A percentile compares a stretch with the other conserved stretches of the same genome.
Conservation (phyloP, 2,888 invertebrate genomes). For the Andrena dorsata region DNA sequence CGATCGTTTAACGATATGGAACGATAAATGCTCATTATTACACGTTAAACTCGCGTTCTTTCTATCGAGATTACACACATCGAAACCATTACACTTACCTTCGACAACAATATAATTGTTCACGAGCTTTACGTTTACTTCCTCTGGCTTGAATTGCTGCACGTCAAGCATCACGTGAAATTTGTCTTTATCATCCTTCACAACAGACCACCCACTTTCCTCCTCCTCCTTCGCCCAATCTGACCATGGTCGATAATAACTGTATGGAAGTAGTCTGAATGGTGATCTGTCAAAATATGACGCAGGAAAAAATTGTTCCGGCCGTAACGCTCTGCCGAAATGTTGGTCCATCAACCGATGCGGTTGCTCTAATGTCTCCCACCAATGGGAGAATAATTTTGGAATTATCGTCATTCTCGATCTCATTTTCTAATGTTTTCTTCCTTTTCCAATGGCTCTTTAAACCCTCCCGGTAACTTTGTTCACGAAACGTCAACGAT, state of each 20-base stretch:
- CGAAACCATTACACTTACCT: constrained; percentile 83
- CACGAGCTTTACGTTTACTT: constrained; percentile 91
- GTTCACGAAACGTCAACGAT: neutral
- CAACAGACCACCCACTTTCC: constrained; percentile 89
- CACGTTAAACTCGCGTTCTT: neutral
- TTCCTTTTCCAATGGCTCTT: neutral
- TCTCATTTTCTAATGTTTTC: constrained; percentile 23
- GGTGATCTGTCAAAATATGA: constrained; percentile 50
- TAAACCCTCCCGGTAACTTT: neutral
- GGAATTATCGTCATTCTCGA: constrained; percentile 92
- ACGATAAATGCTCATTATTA: too few relatives aligned
- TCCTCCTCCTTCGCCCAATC: constrained; percentile 83
- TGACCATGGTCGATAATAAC: constrained; percentile 68
- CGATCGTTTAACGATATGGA: too few relatives aligned
- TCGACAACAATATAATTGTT: constrained; percentile 90
- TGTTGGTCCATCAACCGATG: constrained; percentile 80
- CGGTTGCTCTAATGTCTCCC: constrained; percentile 90
- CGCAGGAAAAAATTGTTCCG: constrained; percentile 67
- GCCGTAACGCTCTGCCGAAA: constrained; percentile 75
- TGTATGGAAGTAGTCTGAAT: constrained; percentile 62
- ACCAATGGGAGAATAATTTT: constrained; percentile 94
- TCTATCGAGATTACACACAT: neutral
- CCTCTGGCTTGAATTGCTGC: constrained; percentile 91
- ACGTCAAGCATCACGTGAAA: constrained; percentile 91
- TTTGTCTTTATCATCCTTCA: constrained; percentile 90